Evolutionary conservation across 2,113 vertebrate species (phyloP).

Genomic region (Alligator sinensis): DNA sequence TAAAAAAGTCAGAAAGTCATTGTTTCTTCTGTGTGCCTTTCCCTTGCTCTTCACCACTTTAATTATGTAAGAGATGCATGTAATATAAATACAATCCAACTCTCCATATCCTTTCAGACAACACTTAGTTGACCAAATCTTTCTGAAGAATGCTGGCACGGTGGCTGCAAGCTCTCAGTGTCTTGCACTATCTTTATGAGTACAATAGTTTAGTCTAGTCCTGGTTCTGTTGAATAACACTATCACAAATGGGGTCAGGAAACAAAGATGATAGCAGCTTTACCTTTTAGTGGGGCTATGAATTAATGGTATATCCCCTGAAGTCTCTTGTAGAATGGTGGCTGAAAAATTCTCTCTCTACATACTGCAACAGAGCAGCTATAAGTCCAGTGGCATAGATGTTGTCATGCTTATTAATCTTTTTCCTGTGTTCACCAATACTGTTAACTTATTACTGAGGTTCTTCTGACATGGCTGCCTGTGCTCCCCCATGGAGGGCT

Average conservation of each 20-base stretch:
- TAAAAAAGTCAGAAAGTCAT: no score
- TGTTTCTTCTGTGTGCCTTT: not conserved
- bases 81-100: conserved; percentile 6
- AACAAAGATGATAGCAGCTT: conserved; percentile 29
- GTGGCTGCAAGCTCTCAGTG: not conserved
- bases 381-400: not conserved
- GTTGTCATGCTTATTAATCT: not conserved
- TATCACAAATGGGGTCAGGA: not conserved
- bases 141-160: conserved; percentile 12
- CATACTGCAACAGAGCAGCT: not conserved
- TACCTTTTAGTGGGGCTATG: not conserved
- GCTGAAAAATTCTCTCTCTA: not conserved
- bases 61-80: not conserved
- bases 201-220: conserved; percentile 46
- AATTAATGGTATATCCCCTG: not conserved
- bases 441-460: not conserved
- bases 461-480: not conserved
- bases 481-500: not conserved
- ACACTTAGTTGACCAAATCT: conserved; percentile 31
- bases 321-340: not conserved
- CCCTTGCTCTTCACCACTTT: not conserved
- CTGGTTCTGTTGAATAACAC: conserved; percentile 46
- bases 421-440: not conserved
- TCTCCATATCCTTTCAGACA: conserved; percentile 10
- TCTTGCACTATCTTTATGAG: conserved; percentile 42